Percentiles rank a stretch among this genome's conserved stretches.
phyloP scores from a whole-genome alignment of 2,797 vertebrate species.

The Coranthus polyacanthus region DNA sequence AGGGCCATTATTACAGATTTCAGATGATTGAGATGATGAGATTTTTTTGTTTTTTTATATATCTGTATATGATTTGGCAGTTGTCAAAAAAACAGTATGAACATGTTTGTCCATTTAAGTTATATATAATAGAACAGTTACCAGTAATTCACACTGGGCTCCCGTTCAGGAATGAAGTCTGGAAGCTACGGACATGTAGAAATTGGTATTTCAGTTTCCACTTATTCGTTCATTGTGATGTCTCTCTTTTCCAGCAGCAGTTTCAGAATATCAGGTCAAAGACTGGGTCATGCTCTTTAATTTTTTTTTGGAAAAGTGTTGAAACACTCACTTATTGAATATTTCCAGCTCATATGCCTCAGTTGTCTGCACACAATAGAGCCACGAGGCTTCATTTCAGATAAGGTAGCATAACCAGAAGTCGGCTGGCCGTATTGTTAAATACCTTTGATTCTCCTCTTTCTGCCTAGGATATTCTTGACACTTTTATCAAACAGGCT shows the following conservation, averaged over 20 bases:
- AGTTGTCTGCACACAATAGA: constrained; percentile 14
- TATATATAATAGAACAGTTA: no score
- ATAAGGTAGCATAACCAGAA: neutral
- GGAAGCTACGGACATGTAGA: neutral
- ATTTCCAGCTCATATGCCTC: constrained; percentile 1
- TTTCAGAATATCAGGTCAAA: neutral
- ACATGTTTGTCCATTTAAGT: no score
- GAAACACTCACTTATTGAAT: neutral
- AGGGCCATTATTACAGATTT: no score
- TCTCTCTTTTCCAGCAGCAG: neutral
- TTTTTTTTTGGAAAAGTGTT: neutral
- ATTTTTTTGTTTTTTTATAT: no score
- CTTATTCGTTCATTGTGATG: neutral
- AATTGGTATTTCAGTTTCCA: neutral
- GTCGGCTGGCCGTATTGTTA: neutral
- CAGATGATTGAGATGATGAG: no score
- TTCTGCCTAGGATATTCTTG: constrained; percentile 21
- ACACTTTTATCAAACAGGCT: constrained; percentile 30
- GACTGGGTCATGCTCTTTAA: constrained; percentile 4
- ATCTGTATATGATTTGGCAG: no score
- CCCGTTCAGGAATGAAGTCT: neutral
- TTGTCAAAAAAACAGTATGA: no score
- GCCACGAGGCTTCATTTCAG: constrained; percentile 21
- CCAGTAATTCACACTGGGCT: no score
- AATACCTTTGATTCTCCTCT: constrained; percentile 31